Percentiles rank a stretch among this genome's conserved stretches.
Evolutionary conservation across 2,797 vertebrate genomes (phyloP).

Genomic region (Aphelocoma californica): DNA sequence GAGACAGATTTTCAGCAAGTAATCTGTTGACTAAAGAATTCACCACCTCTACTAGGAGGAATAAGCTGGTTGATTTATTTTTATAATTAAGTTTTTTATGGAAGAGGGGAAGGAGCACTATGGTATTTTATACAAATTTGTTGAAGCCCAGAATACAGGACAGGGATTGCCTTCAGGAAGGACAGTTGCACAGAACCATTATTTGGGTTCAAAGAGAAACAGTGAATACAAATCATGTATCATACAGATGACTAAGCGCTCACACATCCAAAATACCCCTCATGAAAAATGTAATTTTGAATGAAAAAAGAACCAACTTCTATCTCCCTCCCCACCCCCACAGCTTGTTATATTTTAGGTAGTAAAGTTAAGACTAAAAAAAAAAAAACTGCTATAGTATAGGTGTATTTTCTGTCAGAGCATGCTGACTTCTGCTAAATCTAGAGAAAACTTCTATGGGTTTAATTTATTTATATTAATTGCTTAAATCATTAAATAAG

Average conservation of each 20-base stretch:
- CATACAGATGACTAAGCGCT: not conserved
- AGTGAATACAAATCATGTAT: not conserved
- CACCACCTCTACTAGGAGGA: not conserved
- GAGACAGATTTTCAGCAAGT: not conserved
- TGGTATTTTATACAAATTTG: not conserved
- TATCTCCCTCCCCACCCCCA: accelerated
- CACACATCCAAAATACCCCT: not conserved
- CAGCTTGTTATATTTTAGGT: not conserved
- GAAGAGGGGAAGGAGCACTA: not conserved
- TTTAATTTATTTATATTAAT: not conserved
- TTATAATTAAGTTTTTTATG: not conserved
- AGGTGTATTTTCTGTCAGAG: not conserved
- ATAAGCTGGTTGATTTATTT: not conserved
- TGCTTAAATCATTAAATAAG: not conserved
- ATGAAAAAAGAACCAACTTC: not conserved
- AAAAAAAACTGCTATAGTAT: not conserved
- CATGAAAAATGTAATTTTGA: not conserved
- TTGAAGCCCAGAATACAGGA: not conserved
- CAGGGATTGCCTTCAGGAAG: not conserved
- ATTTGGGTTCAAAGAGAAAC: not conserved
- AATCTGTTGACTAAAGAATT: not conserved
- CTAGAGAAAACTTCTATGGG: not conserved
- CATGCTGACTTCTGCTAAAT: not conserved
- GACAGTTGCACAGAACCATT: not conserved
- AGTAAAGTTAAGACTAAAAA: not conserved